Conservation (phyloP, 2,888 invertebrate species). For the Catocala fraxini region DNA sequence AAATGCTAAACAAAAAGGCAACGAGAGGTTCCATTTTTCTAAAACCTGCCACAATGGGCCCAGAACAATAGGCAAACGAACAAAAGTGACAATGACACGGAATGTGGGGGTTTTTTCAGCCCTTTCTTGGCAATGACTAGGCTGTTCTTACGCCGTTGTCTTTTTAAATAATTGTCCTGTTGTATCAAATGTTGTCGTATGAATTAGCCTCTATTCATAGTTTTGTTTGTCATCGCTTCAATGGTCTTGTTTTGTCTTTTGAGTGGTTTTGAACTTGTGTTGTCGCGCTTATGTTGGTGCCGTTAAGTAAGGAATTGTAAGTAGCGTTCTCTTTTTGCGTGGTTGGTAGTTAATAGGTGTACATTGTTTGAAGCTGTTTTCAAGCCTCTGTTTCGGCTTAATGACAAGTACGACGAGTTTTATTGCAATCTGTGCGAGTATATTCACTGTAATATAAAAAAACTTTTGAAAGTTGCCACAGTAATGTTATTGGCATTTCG, state of each 20-base stretch:
- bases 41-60: constrained; percentile 40
- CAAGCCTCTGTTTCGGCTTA: too few relatives aligned
- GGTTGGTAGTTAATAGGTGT: too few relatives aligned
- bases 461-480: too few relatives aligned
- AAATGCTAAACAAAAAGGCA: constrained; percentile 22
- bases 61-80: constrained; percentile 45
- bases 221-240: constrained; percentile 30
- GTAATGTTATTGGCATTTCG: too few relatives aligned
- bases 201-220: constrained; percentile 37
- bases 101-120: constrained; percentile 45
- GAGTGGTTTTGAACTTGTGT: constrained; percentile 15
- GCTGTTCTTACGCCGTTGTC: constrained; percentile 30
- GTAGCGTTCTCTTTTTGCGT: too few relatives aligned
- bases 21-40: constrained; percentile 33
- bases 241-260: constrained; percentile 25
- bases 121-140: constrained; percentile 45
- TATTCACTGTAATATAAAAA: too few relatives aligned
- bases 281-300: too few relatives aligned
- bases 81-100: constrained; percentile 32
- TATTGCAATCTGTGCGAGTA: too few relatives aligned
- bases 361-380: too few relatives aligned
- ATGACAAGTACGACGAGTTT: too few relatives aligned
- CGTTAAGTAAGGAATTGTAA: too few relatives aligned
- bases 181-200: constrained; percentile 28
- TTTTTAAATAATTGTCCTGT: constrained; percentile 49